These are phyloP conservation scores for Aythya baeri DNA, from an alignment of 2,113 vertebrate genomes.

Conservation along the genomic window DNA sequence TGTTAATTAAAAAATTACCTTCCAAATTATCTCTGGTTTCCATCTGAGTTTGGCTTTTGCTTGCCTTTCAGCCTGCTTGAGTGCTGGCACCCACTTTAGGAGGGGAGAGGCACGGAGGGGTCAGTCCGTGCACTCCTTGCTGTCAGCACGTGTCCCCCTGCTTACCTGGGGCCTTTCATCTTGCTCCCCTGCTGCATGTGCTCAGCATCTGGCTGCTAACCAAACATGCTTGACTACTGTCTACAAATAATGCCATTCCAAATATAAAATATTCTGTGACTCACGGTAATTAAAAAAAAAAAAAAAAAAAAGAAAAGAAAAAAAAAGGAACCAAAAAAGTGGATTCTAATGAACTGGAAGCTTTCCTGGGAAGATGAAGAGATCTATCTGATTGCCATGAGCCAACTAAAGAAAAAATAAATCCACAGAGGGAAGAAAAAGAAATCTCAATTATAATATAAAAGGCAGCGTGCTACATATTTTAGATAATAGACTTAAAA, in stretches of 20 bases:
- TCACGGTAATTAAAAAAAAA: constrained; percentile 3
- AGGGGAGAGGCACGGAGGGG: neutral
- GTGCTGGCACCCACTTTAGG: neutral
- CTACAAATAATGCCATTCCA: constrained; percentile 40
- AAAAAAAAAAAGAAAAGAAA: neutral
- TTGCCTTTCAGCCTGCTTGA: neutral
- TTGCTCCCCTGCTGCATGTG: constrained; percentile 47
- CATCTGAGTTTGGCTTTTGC: neutral
- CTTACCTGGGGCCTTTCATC: constrained; percentile 30
- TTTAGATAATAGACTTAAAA: neutral
- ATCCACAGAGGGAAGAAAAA: neutral
- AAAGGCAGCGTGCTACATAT: neutral
- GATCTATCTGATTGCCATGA: neutral
- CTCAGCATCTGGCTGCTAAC: constrained; percentile 54
- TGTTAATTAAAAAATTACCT: constrained; percentile 37
- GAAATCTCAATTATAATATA: neutral
- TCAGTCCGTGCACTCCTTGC: neutral
- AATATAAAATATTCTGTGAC: constrained; percentile 37
- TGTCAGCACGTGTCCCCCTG: neutral
- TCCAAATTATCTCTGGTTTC: neutral
- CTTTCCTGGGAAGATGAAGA: constrained; percentile 34
- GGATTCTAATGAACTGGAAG: constrained; percentile 1
- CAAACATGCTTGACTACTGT: constrained; percentile 27
- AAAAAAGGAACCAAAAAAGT: too few species aligned
- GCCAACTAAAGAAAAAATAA: neutral